A percentile compares a stretch with the other conserved stretches of the same genome.
Evolutionary conservation across 2,797 vertebrate species (phyloP).

Genomic region (Malacoraja senta): DNA sequence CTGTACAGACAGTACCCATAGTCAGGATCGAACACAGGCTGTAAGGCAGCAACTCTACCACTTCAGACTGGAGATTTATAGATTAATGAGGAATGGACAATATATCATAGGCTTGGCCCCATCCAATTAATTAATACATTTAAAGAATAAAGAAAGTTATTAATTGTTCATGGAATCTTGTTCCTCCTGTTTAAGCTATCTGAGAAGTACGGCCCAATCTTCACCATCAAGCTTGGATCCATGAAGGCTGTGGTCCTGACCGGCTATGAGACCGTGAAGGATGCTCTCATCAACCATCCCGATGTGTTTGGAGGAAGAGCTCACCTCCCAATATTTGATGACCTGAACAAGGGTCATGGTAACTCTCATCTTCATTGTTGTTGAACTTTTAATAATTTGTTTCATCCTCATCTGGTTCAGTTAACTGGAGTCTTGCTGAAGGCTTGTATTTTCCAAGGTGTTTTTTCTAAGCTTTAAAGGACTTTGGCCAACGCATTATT

Average conservation of each 20-base stretch:
- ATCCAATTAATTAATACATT: too few species aligned
- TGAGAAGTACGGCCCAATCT: slow-evolving; percentile 51
- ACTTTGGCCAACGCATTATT: neutral
- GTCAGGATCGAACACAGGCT: too few species aligned
- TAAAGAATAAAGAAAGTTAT: neutral
- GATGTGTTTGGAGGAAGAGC: slow-evolving; percentile 57
- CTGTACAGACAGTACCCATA: too few species aligned
- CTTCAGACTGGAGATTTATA: too few species aligned
- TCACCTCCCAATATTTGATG: slow-evolving; percentile 52
- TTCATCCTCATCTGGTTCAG: neutral
- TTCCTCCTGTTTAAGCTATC: slow-evolving; percentile 50
- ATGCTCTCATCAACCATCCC: slow-evolving; percentile 55
- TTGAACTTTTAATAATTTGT: neutral
- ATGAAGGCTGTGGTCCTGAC: slow-evolving; percentile 51
- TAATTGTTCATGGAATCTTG: rapidly evolving
- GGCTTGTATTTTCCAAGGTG: neutral
- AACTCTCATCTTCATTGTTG: neutral
- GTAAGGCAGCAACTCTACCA: too few species aligned
- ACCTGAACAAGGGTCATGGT: slow-evolving; percentile 49
- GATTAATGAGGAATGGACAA: too few species aligned
- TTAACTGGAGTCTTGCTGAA: neutral
- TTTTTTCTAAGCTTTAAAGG: neutral
- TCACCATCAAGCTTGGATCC: slow-evolving; percentile 55
- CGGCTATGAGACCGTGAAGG: slow-evolving; percentile 55
- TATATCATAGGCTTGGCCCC: too few species aligned